Evolutionary conservation across 2,113 vertebrate genomes (phyloP).

Genomic region (Psettodes erumei): DNA sequence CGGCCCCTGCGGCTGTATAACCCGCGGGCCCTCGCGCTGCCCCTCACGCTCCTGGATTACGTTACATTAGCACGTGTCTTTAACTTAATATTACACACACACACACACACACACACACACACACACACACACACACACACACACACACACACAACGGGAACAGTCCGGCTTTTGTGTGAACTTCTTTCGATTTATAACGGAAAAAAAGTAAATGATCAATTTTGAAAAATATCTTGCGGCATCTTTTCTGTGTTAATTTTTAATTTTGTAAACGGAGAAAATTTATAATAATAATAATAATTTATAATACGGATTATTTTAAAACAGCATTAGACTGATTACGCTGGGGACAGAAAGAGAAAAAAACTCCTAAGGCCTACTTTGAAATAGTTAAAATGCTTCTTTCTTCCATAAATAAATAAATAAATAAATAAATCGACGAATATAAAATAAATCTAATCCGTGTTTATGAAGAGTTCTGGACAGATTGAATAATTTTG

Average conservation of each 20-base stretch:
- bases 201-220: neutral
- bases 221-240: no score
- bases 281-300: neutral
- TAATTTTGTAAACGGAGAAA: neutral
- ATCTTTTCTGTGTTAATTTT: no score
- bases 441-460: neutral
- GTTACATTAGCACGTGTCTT: constrained; percentile 57
- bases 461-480: neutral
- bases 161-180: neutral
- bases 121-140: constrained; percentile 3
- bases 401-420: neutral
- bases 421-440: neutral
- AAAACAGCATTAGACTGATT: neutral
- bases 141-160: neutral
- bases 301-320: no score
- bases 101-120: constrained; percentile 16
- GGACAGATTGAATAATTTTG: no score
- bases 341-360: neutral
- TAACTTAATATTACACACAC: constrained; percentile 7
- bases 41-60: constrained; percentile 48
- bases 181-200: neutral
- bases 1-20: no score
- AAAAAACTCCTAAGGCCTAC: no score
- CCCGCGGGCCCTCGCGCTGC: constrained; percentile 32
- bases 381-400: neutral